A percentile compares a stretch with the other conserved stretches of the same genome.
phyloP scores from a whole-genome alignment of 2,797 vertebrate species.

The Gouania willdenowi region DNA sequence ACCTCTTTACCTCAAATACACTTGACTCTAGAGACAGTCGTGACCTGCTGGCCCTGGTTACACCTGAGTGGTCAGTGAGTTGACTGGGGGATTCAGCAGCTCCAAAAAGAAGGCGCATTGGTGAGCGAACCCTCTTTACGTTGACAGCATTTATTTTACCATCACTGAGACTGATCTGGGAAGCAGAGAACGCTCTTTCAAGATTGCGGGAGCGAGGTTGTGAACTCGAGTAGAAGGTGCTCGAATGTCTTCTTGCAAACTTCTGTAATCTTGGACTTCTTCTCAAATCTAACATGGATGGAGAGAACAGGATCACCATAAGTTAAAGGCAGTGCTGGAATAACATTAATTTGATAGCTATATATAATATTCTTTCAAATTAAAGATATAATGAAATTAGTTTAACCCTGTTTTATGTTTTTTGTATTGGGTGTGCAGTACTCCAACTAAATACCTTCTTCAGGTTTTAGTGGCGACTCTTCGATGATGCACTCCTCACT shows the following conservation, averaged over 20 bases:
- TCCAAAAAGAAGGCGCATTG: slow-evolving; percentile 88
- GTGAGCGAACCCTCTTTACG: slow-evolving; percentile 71
- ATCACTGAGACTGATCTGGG: slow-evolving; percentile 53
- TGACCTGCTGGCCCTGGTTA: slow-evolving; percentile 50
- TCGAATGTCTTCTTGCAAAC: slow-evolving; percentile 76
- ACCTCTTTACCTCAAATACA: slow-evolving; percentile 84
- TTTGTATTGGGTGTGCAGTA: no score
- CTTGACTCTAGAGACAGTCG: slow-evolving; percentile 49
- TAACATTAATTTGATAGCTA: no score
- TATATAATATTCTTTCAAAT: no score
- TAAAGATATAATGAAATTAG: no score
- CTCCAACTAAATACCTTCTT: slow-evolving; percentile 73
- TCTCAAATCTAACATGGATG: slow-evolving; percentile 68
- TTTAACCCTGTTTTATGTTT: no score
- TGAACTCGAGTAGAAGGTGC: slow-evolving; percentile 76
- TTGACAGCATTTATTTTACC: slow-evolving; percentile 39
- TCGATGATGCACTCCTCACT: slow-evolving; percentile 83
- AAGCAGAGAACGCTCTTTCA: slow-evolving; percentile 64
- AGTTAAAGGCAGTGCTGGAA: no score
- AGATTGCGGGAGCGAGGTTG: slow-evolving; percentile 78
- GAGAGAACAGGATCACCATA: slow-evolving; percentile 2
- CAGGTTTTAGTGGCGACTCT: slow-evolving; percentile 89
- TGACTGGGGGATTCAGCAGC: slow-evolving; percentile 66
- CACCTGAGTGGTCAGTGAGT: slow-evolving; percentile 7
- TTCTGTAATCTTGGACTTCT: slow-evolving; percentile 90